A percentile compares a stretch with the other conserved stretches of the same genome.
These are phyloP conservation scores for Ammodytes dubius DNA, from an alignment of 2,113 vertebrate genomes.

Conservation along the genomic window DNA sequence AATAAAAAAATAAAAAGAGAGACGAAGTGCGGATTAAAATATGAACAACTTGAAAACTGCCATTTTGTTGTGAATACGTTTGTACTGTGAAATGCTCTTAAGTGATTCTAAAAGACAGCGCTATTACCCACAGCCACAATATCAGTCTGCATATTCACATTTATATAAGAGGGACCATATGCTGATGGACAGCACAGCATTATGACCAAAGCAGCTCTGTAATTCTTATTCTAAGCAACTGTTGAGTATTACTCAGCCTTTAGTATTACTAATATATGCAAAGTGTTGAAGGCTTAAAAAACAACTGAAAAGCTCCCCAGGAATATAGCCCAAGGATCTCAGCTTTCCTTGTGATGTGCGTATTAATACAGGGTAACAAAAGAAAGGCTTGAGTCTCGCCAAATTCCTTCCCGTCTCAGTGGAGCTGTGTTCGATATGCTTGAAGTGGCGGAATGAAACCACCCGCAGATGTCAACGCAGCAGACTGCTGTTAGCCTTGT, in stretches of 20 bases:
- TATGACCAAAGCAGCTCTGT: conserved; percentile 30
- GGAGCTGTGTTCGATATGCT: conserved; percentile 54
- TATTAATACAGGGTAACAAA: conserved; percentile 65
- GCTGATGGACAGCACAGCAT: conserved; percentile 1
- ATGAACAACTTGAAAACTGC: conserved; percentile 75
- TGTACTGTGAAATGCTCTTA: conserved; percentile 37
- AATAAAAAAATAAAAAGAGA: conserved; percentile 65
- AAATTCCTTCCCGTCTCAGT: conserved; percentile 35
- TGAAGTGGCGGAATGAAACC: conserved; percentile 48
- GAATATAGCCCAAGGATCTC: conserved; percentile 43
- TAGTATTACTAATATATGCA: conserved; percentile 62
- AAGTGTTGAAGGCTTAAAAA: conserved; percentile 62
- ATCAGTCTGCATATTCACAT: conserved; percentile 6
- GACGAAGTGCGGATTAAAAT: conserved; percentile 83
- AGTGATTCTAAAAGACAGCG: conserved; percentile 4
- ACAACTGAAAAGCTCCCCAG: conserved; percentile 37
- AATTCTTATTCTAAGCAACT: conserved; percentile 49
- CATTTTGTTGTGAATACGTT: conserved; percentile 64
- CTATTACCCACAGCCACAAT: conserved; percentile 25
- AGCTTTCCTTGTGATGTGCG: conserved; percentile 40
- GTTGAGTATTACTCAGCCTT: conserved; percentile 44
- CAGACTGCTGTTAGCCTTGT: conserved; percentile 45
- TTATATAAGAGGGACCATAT: background rate
- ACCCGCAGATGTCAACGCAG: conserved; percentile 44
- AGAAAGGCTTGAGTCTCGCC: conserved; percentile 43